Base-by-base conservation (phyloP, 2,888 invertebrate species). In the Orchesella flavescens region DNA sequence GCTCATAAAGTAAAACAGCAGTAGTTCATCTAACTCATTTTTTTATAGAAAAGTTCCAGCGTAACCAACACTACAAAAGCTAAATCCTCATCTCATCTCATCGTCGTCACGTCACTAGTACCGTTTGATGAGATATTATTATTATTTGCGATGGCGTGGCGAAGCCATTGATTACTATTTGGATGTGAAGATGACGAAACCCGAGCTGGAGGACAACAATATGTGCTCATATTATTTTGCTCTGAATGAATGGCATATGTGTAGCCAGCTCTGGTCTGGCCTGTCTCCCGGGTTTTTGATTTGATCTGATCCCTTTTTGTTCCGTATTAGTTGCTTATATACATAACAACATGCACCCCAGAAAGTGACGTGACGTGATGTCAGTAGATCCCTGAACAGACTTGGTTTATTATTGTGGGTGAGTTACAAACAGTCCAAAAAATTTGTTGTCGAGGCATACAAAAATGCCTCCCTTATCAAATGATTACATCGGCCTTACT, bases 231-330 rank as follows among this genome's bases (percentile, higher is more conserved):
- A 34, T 63, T 21, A 49, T 49, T 49, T 53, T 53, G 53, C 15
- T 2, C 10, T 53, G 53, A 59, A 59, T 63, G 24, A 74, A 74
- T 44, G 2, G n/a, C 15, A 63, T 63, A 65, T 15, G 17, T 13
- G 24, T 13, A 24, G 21, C 44, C 44, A 61, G 24, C 23, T 61
- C 19, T 2, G 23, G 24, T 73, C 63, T 46, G 46, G 55, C 65
- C n/a, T 12, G 34, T 55, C 55, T 19, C 66, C 55, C 21, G 43
- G 59, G 59, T 17, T 59, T 12, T 66, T 76, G 65, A 76, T 66
- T 76, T 76, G 65, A 66, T 53, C 75, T 76, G 65, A 66, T 53
- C 75, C 75, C 66, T 53, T 66, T 44, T 76, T 76, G 65, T 76
- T 57, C 66, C 75, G 55, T 55, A 66, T 76, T 74, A 59, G 49